A percentile compares a stretch with the other conserved stretches of the same genome.
phyloP scores from a whole-genome alignment of 2,113 vertebrate genomes.

The Opisthocomus hoazin region DNA sequence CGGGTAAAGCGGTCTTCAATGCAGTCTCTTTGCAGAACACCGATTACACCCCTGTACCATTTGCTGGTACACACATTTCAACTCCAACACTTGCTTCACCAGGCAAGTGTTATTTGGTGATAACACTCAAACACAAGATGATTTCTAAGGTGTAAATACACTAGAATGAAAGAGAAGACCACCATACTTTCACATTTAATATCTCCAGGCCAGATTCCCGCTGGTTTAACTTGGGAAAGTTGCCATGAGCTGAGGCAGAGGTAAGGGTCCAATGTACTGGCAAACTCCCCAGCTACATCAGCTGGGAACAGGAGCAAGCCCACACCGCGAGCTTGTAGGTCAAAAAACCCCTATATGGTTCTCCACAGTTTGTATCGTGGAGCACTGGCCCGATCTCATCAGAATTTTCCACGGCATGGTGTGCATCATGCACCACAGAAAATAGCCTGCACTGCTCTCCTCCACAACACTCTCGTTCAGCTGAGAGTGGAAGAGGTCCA shows the following conservation, averaged over 20 bases:
- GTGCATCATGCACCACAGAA: not conserved
- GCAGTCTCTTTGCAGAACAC: not conserved
- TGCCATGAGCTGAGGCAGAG: not conserved
- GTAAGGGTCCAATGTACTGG: not conserved
- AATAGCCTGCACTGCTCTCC: not conserved
- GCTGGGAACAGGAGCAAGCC: not conserved
- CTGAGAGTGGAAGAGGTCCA: accelerated
- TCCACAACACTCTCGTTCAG: not conserved
- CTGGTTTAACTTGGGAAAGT: not conserved
- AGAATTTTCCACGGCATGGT: not conserved
- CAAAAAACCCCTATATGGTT: not conserved
- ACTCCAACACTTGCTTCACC: not conserved
- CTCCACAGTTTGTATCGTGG: accelerated
- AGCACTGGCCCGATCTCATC: not conserved
- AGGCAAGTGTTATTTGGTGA: not conserved
- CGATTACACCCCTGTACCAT: not conserved
- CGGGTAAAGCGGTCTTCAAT: not conserved
- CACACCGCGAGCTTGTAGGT: accelerated
- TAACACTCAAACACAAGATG: not conserved
- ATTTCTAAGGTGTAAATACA: not conserved
- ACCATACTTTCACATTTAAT: not conserved
- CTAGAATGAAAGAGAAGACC: not conserved
- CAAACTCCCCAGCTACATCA: not conserved
- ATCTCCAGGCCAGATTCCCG: not conserved
- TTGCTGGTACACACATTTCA: not conserved